Conservation (phyloP, 2,113 vertebrate genomes). For the Malurus melanocephalus region DNA sequence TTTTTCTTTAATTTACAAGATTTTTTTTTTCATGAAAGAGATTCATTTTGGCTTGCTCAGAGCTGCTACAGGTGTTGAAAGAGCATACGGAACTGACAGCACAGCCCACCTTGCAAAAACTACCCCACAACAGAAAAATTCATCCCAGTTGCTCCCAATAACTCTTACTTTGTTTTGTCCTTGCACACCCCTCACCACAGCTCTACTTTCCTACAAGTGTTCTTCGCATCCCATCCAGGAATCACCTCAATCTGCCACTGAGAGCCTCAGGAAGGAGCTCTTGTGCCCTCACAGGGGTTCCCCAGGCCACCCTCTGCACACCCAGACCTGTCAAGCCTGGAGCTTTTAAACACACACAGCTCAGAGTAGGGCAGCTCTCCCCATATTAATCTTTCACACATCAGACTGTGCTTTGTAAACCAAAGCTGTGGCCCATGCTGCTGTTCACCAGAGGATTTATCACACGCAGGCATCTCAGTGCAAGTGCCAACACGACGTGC, state of each 20-base stretch:
- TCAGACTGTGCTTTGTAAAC: not conserved
- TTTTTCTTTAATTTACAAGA: not conserved
- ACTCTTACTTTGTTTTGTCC: not conserved
- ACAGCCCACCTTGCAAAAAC: not conserved
- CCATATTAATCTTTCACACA: not conserved
- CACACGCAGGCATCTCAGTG: not conserved
- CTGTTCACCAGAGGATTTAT: not conserved
- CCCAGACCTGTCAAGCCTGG: not conserved
- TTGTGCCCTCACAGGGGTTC: not conserved
- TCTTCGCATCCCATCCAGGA: not conserved
- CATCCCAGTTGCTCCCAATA: not conserved
- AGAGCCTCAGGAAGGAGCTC: not conserved
- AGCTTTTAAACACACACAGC: not conserved
- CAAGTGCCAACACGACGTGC: accelerated
- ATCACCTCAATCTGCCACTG: not conserved
- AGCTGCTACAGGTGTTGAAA: not conserved
- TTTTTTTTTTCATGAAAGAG: not conserved
- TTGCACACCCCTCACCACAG: not conserved
- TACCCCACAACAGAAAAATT: not conserved
- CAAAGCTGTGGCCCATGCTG: not conserved
- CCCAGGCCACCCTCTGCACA: not conserved
- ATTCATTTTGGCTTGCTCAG: not conserved
- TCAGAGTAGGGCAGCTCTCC: not conserved
- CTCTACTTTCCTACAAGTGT: not conserved
- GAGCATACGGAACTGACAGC: not conserved